Evolutionary conservation across 1,140 invertebrate genomes (phyloP).

Genomic region (Drosophila punjabiensis): DNA sequence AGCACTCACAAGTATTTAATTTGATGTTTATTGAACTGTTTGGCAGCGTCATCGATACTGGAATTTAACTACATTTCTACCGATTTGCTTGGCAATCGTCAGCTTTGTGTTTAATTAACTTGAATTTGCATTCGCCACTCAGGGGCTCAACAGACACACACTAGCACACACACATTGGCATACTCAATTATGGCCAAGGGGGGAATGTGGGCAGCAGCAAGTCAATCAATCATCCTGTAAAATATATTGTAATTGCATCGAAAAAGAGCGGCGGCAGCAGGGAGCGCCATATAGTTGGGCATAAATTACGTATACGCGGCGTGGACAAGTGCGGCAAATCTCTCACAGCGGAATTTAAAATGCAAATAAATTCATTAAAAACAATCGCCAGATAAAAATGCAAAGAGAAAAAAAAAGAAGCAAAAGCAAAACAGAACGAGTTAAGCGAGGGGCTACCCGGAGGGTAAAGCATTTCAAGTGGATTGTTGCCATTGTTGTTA

Average conservation of each 20-base stretch:
- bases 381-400: slow-evolving; percentile 57
- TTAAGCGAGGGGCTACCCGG: background rate
- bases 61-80: slow-evolving; percentile 16
- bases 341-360: slow-evolving; percentile 55
- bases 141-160: slow-evolving; percentile 20
- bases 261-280: slow-evolving; percentile 33
- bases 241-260: slow-evolving; percentile 56
- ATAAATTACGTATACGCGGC: slow-evolving; percentile 60
- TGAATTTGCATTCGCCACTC: slow-evolving; percentile 35
- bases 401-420: background rate
- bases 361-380: slow-evolving; percentile 69
- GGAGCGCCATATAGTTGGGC: slow-evolving; percentile 29
- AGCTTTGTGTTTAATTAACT: slow-evolving; percentile 46
- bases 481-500: slow-evolving; percentile 13
- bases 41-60: slow-evolving; percentile 23
- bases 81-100: slow-evolving; percentile 12
- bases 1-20: slow-evolving; percentile 43
- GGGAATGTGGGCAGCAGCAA: slow-evolving; percentile 35
- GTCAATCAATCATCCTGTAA: slow-evolving; percentile 56
- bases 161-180: slow-evolving; percentile 18
- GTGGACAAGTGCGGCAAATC: slow-evolving; percentile 56
- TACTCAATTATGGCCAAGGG: slow-evolving; percentile 26
- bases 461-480: slow-evolving; percentile 8
- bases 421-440: slow-evolving; percentile 12
- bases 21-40: slow-evolving; percentile 36